Evolutionary conservation across 2,113 vertebrate genomes (phyloP).

Genomic region (Podarcis raffonei): DNA sequence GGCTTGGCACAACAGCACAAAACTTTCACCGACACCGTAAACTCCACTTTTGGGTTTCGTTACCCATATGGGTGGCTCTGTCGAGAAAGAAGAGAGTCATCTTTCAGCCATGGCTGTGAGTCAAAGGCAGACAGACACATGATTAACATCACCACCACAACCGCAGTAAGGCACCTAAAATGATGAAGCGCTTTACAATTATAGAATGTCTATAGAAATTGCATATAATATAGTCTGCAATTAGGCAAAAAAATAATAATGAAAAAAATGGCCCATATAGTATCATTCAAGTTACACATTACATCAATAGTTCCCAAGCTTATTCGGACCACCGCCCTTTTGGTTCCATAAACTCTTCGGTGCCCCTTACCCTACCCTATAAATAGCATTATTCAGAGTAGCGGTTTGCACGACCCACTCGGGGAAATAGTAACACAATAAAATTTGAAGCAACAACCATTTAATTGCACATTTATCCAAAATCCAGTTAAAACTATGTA

Average conservation of each 20-base stretch:
- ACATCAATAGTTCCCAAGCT: no score
- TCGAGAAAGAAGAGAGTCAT: background rate
- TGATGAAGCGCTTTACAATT: background rate
- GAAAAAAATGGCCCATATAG: no score
- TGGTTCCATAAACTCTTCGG: no score
- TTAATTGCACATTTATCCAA: no score
- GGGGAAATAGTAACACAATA: no score
- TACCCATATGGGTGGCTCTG: constrained; percentile 91
- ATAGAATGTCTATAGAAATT: background rate
- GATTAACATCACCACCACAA: background rate
- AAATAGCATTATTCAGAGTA: no score
- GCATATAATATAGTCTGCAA: background rate
- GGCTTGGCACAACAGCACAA: constrained; percentile 84
- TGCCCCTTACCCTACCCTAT: no score
- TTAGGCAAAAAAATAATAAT: no score
- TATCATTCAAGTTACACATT: background rate
- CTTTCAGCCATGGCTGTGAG: background rate
- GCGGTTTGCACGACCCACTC: no score
- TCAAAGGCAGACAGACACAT: background rate
- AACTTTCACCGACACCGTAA: constrained; percentile 80
- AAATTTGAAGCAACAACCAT: no score
- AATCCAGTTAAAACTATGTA: no score
- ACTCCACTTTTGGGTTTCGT: constrained; percentile 83
- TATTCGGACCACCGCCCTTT: no score
- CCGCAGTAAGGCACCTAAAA: background rate